These are phyloP conservation scores for Drosophila dives DNA, from an alignment of 2,888 invertebrate genomes.

Conservation along the genomic window DNA sequence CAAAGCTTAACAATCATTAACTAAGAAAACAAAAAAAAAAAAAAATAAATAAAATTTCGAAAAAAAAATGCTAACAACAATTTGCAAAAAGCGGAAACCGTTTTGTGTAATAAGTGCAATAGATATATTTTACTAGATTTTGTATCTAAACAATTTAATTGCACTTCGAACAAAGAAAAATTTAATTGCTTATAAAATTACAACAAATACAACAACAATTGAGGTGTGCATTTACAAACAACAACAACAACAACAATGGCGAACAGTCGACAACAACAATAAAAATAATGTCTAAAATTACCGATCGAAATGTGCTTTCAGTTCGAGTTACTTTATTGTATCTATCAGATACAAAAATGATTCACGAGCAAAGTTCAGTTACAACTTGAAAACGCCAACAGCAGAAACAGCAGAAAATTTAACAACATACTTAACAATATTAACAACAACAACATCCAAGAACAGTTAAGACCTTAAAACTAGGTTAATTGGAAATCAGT, in stretches of 20 bases:
- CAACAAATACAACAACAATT: constrained; percentile 31
- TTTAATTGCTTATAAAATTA: constrained; percentile 59
- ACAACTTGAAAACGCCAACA: constrained; percentile 4
- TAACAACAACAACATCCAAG: constrained; percentile 6
- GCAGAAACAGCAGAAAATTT: constrained; percentile 7
- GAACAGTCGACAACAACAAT: constrained; percentile 24
- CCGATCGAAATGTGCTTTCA: constrained; percentile 51
- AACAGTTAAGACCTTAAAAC: constrained; percentile 39
- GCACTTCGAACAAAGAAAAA: constrained; percentile 48
- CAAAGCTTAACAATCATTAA: constrained; percentile 30
- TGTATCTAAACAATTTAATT: constrained; percentile 60
- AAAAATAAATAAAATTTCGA: constrained; percentile 17
- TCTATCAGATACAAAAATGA: constrained; percentile 52
- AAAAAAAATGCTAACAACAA: constrained; percentile 33
- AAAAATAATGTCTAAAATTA: constrained; percentile 24
- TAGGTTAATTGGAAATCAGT: constrained; percentile 65
- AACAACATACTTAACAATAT: constrained; percentile 15
- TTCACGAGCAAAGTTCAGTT: constrained; percentile 40
- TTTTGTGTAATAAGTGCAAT: constrained; percentile 54
- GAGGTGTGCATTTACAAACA: constrained; percentile 55
- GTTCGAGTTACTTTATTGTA: constrained; percentile 37
- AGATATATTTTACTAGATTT: constrained; percentile 40
- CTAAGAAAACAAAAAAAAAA: constrained; percentile 29
- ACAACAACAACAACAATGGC: constrained; percentile 13
- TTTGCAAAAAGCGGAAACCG: constrained; percentile 49